Evolutionary conservation across 2,888 invertebrate genomes (phyloP).

Genomic region (Ormyrus nitidulus): DNA sequence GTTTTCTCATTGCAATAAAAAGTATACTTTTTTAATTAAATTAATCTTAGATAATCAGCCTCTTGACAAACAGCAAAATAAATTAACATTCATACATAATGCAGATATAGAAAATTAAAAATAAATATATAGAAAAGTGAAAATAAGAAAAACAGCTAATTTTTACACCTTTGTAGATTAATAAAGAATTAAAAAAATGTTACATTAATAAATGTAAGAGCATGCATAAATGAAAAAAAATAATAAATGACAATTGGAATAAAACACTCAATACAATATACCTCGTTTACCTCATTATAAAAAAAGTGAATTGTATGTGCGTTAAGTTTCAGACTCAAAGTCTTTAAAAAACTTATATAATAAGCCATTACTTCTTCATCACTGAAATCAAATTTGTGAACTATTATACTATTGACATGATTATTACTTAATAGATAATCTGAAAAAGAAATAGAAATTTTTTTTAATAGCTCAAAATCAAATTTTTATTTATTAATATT

Average conservation of each 20-base stretch:
- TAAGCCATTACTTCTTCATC: slow-evolving; percentile 99
- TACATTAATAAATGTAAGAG: slow-evolving; percentile 15
- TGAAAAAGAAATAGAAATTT: slow-evolving; percentile 76
- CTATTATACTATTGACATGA: slow-evolving; percentile 99
- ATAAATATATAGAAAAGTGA: no score
- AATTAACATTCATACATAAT: no score
- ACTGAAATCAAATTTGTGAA: slow-evolving; percentile 99
- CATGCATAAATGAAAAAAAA: slow-evolving; percentile 33
- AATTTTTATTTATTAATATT: neutral
- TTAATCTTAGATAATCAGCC: no score
- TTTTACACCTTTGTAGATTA: neutral
- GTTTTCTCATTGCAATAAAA: no score
- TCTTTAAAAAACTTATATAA: slow-evolving; percentile 99
- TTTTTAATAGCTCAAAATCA: neutral
- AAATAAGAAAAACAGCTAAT: no score
- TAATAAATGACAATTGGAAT: slow-evolving; percentile 48
- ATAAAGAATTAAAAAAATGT: neutral
- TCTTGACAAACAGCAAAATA: no score
- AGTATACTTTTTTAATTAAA: neutral
- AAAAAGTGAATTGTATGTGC: slow-evolving; percentile 99
- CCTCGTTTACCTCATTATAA: slow-evolving; percentile 92
- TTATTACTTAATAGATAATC: slow-evolving; percentile 99
- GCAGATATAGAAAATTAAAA: no score
- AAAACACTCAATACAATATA: slow-evolving; percentile 52
- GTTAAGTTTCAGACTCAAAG: slow-evolving; percentile 97